Evolutionary conservation across 2,888 invertebrate species (phyloP), one percentile per base, ranked within the genome.

Genomic region (Plebejus melissa): DNA sequence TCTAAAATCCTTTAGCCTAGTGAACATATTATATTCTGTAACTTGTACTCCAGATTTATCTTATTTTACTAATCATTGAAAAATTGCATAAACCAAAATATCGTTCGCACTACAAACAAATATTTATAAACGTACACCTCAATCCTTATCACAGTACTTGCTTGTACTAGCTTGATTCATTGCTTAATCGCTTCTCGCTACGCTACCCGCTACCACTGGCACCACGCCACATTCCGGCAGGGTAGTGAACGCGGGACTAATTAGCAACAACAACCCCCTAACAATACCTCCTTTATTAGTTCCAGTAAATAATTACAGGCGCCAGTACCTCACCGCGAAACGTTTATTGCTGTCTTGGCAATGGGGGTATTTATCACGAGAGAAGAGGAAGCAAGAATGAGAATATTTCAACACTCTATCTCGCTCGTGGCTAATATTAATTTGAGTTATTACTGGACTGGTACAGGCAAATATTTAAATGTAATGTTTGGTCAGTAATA

Each of bases 221-320:
- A 60, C 60, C 60, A 11, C 60, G 4, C 60, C 22, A 60, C 28
- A 28, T 28, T 28, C 60, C 60, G 22, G 1, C 28, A 28, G 9
- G 22, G 58, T 28, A 60, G 60, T 60, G 58, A 60, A 60, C 60
- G 28, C 60, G 22, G 11, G 22, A 11, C 60, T 60, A 60, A 60
- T 60, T 60, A 60, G 60, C 60, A 60, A 60, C 60, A 28, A 22
- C 60, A 60, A 60, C 60, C 28, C 28, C 60, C 28, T 60, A 60
- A 60, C 60, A 60, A 60, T 60, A 28, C 28, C 58, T 58, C 58
- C 60, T 60, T 60, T 60, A 60, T 60, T 60, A 60, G 60, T 60
- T 60, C 28, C 60, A 60, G 60, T 60, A 60, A 60, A 60, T 60
- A 60, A 60, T 60, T 60, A 28, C 60, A 28, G 60, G 28, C 28